A percentile compares a stretch with the other conserved stretches of the same genome.
Conservation (phyloP, 2,113 vertebrate species). For the Cygnus buccinator region DNA sequence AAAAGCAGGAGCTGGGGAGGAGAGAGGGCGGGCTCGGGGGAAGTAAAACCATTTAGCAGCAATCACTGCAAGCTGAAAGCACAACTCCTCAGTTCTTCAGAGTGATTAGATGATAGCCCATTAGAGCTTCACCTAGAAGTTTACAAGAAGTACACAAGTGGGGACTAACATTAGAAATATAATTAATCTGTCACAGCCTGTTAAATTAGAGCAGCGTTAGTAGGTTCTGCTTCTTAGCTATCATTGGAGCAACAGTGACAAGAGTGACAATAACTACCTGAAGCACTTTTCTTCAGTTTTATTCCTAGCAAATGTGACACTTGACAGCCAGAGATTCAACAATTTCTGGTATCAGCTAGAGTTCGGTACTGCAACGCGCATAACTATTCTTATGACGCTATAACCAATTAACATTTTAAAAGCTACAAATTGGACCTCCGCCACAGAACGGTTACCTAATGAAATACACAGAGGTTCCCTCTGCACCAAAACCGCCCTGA, state of each 20-base stretch:
- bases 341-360: not conserved
- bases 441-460: fast-evolving
- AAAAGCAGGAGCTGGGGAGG: not conserved
- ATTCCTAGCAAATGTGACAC: not conserved
- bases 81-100: not conserved
- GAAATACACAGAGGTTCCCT: fast-evolving
- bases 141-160: not conserved
- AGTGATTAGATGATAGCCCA: not conserved
- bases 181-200: not conserved
- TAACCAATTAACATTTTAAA: not conserved
- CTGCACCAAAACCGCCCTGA: not conserved
- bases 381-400: not conserved
- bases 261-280: not conserved
- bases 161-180: not conserved
- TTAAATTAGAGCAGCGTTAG: not conserved
- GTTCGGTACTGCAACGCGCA: not conserved
- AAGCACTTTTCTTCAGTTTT: not conserved
- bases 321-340: not conserved
- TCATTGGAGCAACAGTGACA: not conserved
- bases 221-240: not conserved
- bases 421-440: not conserved
- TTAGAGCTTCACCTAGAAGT: not conserved
- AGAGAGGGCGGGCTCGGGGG: not conserved
- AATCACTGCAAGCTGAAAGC: not conserved
- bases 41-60: not conserved